Percentiles rank a stretch among this genome's conserved stretches.
Conservation (phyloP, 1,140 invertebrate species). For the Caenorhabditis briggsae region DNA sequence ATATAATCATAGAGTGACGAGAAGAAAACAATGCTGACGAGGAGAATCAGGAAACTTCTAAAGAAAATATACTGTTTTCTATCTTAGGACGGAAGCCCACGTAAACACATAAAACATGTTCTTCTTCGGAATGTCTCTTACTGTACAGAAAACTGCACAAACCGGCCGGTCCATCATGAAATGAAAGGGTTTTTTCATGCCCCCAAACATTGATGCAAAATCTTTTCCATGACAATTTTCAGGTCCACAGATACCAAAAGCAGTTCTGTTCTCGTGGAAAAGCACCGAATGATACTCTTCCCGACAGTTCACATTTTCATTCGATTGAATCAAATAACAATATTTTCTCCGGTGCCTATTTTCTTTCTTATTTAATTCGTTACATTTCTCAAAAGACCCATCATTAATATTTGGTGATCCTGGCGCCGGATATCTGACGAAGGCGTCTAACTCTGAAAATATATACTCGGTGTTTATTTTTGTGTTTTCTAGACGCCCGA, state of each 20-base stretch:
- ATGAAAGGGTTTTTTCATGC: constrained; percentile 15
- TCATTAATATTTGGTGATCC: constrained; percentile 39
- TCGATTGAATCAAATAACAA: constrained; percentile 15
- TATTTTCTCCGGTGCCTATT: constrained; percentile 12
- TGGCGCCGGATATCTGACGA: constrained; percentile 15
- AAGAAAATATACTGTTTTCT: background rate
- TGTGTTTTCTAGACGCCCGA: background rate
- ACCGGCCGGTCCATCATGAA: constrained; percentile 35
- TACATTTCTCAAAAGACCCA: constrained; percentile 32
- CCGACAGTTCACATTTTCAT: background rate
- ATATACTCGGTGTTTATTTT: background rate
- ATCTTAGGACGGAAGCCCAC: background rate
- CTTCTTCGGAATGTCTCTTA: background rate
- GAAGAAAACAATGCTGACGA: constrained; percentile 28
- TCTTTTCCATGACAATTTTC: constrained; percentile 29
- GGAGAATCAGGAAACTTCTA: constrained; percentile 10
- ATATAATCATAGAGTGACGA: constrained; percentile 43
- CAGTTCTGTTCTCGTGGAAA: constrained; percentile 2
- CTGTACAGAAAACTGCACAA: constrained; percentile 29
- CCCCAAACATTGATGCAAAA: background rate
- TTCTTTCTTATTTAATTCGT: constrained; percentile 25
- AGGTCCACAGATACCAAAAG: constrained; percentile 17
- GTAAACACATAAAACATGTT: constrained; percentile 20
- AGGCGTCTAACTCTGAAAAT: constrained; percentile 25
- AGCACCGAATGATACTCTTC: constrained; percentile 12